A percentile compares a stretch with the other conserved stretches of the same genome.
phyloP scores from a whole-genome alignment of 2,888 invertebrate genomes.

The Meganola albula region DNA sequence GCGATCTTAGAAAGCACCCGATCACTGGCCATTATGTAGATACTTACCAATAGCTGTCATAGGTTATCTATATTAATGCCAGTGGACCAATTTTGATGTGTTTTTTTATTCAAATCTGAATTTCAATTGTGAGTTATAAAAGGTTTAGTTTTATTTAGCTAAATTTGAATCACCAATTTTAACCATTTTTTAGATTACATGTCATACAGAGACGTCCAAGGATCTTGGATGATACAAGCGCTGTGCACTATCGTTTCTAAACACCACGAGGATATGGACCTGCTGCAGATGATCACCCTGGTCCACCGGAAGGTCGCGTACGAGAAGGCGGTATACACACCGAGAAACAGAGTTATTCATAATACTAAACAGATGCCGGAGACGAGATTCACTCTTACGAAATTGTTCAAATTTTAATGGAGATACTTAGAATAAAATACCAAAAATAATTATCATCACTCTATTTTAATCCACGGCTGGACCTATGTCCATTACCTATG shows the following conservation, averaged over 20 bases:
- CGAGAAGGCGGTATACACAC: constrained; percentile 35
- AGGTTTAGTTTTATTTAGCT: too few relatives aligned
- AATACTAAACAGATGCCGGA: constrained; percentile 58
- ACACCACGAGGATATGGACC: constrained; percentile 34
- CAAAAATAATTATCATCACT: too few relatives aligned
- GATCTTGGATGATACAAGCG: constrained; percentile 57
- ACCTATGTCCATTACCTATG: too few relatives aligned
- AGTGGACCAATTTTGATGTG: too few relatives aligned
- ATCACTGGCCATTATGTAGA: too few relatives aligned
- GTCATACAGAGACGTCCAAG: constrained; percentile 42
- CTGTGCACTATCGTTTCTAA: constrained; percentile 43
- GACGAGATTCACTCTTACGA: constrained; percentile 51
- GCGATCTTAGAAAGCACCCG: too few relatives aligned
- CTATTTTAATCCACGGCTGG: too few relatives aligned
- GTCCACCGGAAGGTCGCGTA: constrained; percentile 43
- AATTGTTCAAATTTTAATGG: constrained; percentile 28
- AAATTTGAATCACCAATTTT: too few relatives aligned
- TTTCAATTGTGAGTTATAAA: too few relatives aligned
- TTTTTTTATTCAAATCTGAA: too few relatives aligned
- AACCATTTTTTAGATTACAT: constrained; percentile 36
- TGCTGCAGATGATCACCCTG: constrained; percentile 47
- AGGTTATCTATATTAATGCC: too few relatives aligned
- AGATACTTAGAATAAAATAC: background rate
- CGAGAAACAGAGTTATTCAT: constrained; percentile 24
- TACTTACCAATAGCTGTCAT: too few relatives aligned